A percentile compares a stretch with the other conserved stretches of the same genome.
These are phyloP conservation scores for Oscheius onirici DNA, from an alignment of 2,888 invertebrate species.

Conservation along the genomic window DNA sequence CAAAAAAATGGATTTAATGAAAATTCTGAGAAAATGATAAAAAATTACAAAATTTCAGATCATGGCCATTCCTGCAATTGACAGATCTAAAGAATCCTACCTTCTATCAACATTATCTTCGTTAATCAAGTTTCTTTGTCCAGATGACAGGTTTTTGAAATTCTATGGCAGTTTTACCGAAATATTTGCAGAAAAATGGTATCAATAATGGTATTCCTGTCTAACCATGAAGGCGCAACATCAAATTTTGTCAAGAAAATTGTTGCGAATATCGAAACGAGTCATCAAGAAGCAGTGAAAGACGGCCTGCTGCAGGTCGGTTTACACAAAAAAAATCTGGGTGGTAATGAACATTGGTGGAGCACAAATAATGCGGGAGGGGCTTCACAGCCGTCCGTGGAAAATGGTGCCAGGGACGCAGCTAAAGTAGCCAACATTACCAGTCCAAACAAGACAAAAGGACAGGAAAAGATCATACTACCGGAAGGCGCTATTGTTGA, in stretches of 20 bases:
- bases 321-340: not conserved
- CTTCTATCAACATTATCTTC: not conserved
- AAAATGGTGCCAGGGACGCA: slow-evolving; percentile 9
- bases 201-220: slow-evolving; percentile 5
- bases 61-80: slow-evolving; percentile 8
- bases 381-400: slow-evolving; percentile 10
- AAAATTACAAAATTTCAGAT: not conserved
- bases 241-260: slow-evolving; percentile 5
- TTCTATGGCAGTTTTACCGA: not conserved
- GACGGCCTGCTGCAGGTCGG: slow-evolving; percentile 4
- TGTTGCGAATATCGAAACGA: not conserved
- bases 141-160: slow-evolving; percentile 15
- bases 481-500: too few species aligned
- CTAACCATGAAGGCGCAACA: not conserved
- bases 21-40: too few species aligned
- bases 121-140: not conserved
- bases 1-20: too few species aligned
- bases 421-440: too few species aligned
- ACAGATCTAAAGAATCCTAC: not conserved
- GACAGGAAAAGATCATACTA: too few species aligned
- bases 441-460: too few species aligned
- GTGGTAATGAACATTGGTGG: too few species aligned
- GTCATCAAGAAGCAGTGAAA: not conserved
- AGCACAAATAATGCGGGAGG: not conserved
- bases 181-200: slow-evolving; percentile 5